These are phyloP conservation scores for Drymonia ruficornis DNA, from an alignment of 2,888 invertebrate species.

Conservation along the genomic window DNA sequence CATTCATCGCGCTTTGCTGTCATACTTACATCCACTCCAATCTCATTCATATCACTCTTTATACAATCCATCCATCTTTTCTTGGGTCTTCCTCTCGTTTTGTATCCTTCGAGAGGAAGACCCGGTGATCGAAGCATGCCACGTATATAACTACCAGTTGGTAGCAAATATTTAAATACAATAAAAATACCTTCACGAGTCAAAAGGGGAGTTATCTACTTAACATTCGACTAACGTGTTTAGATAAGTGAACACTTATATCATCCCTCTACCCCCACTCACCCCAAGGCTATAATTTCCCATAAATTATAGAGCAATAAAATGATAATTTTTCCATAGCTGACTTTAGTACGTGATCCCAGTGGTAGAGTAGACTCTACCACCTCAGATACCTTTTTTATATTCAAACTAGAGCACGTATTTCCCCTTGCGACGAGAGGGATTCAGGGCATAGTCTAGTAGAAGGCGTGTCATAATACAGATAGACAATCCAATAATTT, in stretches of 20 bases:
- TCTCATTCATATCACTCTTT: too few relatives aligned
- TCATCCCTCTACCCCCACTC: conserved; percentile 25
- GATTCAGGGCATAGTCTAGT: neutral
- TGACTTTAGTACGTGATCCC: conserved; percentile 46
- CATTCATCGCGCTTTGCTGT: too few relatives aligned
- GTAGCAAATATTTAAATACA: too few relatives aligned
- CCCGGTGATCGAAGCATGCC: too few relatives aligned
- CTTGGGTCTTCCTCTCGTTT: too few relatives aligned
- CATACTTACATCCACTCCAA: too few relatives aligned
- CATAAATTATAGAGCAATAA: conserved; percentile 56
- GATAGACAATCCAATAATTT: too few relatives aligned
- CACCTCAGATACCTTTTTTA: neutral
- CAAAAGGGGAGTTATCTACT: conserved; percentile 27
- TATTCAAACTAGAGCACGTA: neutral
- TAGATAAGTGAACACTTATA: conserved; percentile 50
- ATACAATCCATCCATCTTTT: too few relatives aligned
- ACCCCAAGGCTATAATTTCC: conserved; percentile 40
- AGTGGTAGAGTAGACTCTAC: conserved; percentile 7
- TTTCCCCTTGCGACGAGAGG: neutral
- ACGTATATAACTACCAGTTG: too few relatives aligned
- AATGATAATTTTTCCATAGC: conserved; percentile 59
- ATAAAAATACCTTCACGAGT: neutral
- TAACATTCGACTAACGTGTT: conserved; percentile 50
- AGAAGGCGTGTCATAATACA: neutral
- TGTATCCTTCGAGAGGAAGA: too few relatives aligned